Evolutionary conservation across 23 tunicate genomes (phyloP).

Genomic region (Phallusia fumigata): DNA sequence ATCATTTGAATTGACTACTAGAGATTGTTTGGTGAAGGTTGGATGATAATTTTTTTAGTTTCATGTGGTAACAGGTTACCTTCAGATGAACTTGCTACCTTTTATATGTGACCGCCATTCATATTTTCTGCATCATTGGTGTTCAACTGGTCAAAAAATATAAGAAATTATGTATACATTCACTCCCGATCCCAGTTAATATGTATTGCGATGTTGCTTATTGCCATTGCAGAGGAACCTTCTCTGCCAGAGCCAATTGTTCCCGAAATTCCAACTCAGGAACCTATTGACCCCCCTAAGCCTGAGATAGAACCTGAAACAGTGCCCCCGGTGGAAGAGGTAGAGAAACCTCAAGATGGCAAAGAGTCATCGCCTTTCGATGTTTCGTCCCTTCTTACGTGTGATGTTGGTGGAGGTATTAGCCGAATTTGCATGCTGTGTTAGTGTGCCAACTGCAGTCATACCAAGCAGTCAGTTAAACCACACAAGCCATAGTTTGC

Average conservation of each 20-base stretch:
- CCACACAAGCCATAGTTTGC: too few relatives aligned
- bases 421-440: neutral
- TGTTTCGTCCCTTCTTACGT: constrained; percentile 15
- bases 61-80: neutral
- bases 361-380: constrained; percentile 3
- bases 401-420: constrained; percentile 31
- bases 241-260: constrained; percentile 13
- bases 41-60: neutral
- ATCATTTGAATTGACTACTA: neutral
- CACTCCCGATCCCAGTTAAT: too few relatives aligned
- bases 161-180: too few relatives aligned
- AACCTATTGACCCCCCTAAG: constrained; percentile 16
- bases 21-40: neutral
- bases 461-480: too few relatives aligned
- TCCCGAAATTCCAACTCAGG: constrained; percentile 3
- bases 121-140: neutral
- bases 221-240: constrained; percentile 15
- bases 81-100: neutral
- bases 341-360: constrained; percentile 2
- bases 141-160: neutral
- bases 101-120: neutral
- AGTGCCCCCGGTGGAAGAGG: constrained; percentile 15
- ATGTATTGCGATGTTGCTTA: too few relatives aligned
- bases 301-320: constrained; percentile 11
- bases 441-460: neutral